These are phyloP conservation scores for Labroides dimidiatus DNA, from an alignment of 2,797 vertebrate species.

Conservation along the genomic window DNA sequence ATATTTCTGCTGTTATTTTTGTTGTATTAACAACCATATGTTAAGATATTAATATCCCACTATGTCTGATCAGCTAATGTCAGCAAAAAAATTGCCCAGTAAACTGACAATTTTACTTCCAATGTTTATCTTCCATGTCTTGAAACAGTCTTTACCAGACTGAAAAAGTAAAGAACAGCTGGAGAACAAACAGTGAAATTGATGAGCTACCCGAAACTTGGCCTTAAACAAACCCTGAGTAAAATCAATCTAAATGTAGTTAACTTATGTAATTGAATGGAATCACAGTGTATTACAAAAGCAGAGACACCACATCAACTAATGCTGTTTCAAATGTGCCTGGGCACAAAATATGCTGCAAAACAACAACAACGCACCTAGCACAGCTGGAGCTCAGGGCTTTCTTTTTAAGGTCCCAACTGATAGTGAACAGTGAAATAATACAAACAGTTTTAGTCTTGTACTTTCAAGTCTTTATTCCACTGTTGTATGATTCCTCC, in stretches of 20 bases:
- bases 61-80: no score
- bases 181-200: slow-evolving; percentile 7
- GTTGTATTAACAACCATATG: no score
- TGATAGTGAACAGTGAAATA: slow-evolving; percentile 31
- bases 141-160: neutral
- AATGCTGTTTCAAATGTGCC: slow-evolving; percentile 7
- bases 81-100: no score
- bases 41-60: no score
- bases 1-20: neutral
- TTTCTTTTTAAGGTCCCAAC: slow-evolving; percentile 26
- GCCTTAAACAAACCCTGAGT: slow-evolving; percentile 17
- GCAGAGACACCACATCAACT: neutral
- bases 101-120: neutral
- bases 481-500: slow-evolving; percentile 25
- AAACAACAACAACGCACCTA: slow-evolving; percentile 17
- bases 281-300: slow-evolving; percentile 22
- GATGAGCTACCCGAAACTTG: slow-evolving; percentile 19
- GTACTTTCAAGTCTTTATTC: slow-evolving; percentile 51
- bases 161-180: neutral
- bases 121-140: slow-evolving; percentile 12
- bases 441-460: slow-evolving; percentile 29
- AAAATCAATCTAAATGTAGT: slow-evolving; percentile 17
- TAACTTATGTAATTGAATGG: slow-evolving; percentile 1
- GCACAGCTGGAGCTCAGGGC: slow-evolving; percentile 16
- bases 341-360: slow-evolving; percentile 7